Conservation (phyloP, 2,113 vertebrate species). For the Raphicerus campestris region DNA sequence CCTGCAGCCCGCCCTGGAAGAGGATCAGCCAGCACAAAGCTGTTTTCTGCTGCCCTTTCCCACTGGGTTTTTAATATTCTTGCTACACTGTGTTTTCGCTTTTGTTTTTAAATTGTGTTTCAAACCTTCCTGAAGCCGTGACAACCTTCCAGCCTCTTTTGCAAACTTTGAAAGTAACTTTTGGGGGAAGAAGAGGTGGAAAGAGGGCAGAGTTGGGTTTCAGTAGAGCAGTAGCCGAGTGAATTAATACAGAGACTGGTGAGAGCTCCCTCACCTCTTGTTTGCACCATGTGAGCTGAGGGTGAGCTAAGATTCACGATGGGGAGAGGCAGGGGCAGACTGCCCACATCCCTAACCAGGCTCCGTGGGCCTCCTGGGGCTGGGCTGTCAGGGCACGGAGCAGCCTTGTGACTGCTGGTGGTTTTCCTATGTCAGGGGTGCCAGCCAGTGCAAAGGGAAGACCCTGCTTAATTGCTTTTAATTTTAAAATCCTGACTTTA, state of each 20-base stretch:
- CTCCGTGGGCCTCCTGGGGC: rapidly evolving
- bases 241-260: background rate
- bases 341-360: background rate
- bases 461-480: background rate
- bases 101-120: background rate
- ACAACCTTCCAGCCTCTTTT: background rate
- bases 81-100: background rate
- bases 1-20: background rate
- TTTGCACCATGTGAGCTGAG: background rate
- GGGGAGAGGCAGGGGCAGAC: background rate
- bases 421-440: background rate
- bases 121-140: background rate
- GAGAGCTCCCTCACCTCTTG: background rate
- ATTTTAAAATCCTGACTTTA: background rate
- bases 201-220: background rate
- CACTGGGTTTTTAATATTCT: background rate
- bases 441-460: background rate
- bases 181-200: background rate
- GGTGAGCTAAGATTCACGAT: background rate
- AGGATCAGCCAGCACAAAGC: background rate
- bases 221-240: background rate
- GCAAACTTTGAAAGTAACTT: background rate
- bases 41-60: background rate
- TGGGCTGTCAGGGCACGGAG: too few species aligned
- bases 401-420: background rate